Percentiles rank a stretch among this genome's conserved stretches.
Evolutionary conservation across 2,797 vertebrate species (phyloP).

Genomic region (Crenuchus spilurus): DNA sequence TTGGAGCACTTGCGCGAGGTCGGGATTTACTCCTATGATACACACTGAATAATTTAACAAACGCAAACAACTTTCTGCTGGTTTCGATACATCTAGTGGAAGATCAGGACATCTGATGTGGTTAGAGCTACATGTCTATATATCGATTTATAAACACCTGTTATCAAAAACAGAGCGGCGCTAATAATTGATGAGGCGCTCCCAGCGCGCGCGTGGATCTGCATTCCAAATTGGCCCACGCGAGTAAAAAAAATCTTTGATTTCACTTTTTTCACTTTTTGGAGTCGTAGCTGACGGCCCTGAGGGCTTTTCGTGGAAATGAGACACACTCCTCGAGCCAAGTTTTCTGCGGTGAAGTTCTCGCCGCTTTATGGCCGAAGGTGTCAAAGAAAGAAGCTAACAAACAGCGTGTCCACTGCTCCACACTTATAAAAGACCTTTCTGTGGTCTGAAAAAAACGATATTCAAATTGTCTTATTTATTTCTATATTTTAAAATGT

Average conservation of each 20-base stretch:
- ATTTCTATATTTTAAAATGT: background rate
- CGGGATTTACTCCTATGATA: conserved; percentile 44
- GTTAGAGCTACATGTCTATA: conserved; percentile 69
- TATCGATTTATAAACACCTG: conserved; percentile 79
- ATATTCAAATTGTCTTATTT: too few relatives aligned
- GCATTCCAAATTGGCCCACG: conserved; percentile 64
- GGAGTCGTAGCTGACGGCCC: background rate
- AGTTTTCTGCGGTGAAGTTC: background rate
- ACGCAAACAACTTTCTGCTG: conserved; percentile 64
- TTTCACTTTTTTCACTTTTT: conserved; percentile 20
- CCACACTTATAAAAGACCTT: too few relatives aligned
- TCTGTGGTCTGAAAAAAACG: too few relatives aligned
- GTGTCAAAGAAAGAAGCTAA: too few relatives aligned
- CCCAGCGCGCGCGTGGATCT: conserved; percentile 70
- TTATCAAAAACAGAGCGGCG: conserved; percentile 75
- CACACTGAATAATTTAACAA: conserved; percentile 67
- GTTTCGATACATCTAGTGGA: conserved; percentile 70
- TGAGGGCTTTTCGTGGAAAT: background rate
- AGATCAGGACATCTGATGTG: conserved; percentile 78
- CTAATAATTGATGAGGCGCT: conserved; percentile 76
- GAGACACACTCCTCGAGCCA: background rate
- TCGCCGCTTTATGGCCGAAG: background rate
- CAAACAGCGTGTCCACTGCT: too few relatives aligned
- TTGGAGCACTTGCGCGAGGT: background rate
- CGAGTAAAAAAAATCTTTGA: conserved; percentile 10